These are phyloP conservation scores for Molossus molossus DNA, from an alignment of 2,797 vertebrate species.

Conservation along the genomic window DNA sequence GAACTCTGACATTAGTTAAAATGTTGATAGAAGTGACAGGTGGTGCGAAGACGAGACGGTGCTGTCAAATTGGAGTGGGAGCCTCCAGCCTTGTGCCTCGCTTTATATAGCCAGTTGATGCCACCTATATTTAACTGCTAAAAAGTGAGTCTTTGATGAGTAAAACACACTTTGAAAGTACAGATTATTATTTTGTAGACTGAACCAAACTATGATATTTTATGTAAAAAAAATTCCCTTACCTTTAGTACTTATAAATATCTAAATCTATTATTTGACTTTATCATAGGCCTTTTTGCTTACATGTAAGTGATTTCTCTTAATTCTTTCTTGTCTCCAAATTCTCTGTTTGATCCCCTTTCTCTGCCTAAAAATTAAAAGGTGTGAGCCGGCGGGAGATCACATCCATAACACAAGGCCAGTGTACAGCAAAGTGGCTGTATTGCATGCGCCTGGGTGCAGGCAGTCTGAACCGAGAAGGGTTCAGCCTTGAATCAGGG, in stretches of 20 bases:
- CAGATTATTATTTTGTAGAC: slow-evolving; percentile 35
- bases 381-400: too few relatives aligned
- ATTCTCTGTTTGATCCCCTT: slow-evolving; percentile 44
- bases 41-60: slow-evolving; percentile 85
- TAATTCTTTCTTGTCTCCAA: background rate
- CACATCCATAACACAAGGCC: too few relatives aligned
- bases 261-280: slow-evolving; percentile 46
- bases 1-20: slow-evolving; percentile 90
- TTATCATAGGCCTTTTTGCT: slow-evolving; percentile 37
- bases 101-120: slow-evolving; percentile 70
- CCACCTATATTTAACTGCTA: slow-evolving; percentile 81
- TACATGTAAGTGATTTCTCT: background rate
- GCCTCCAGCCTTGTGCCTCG: slow-evolving; percentile 81
- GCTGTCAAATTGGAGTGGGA: slow-evolving; percentile 85
- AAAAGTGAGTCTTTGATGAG: slow-evolving; percentile 68
- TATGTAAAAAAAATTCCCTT: background rate
- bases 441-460: too few relatives aligned
- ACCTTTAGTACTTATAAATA: background rate
- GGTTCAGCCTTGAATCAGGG: too few relatives aligned
- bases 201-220: background rate
- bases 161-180: slow-evolving; percentile 63
- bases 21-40: slow-evolving; percentile 89
- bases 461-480: too few relatives aligned
- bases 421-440: too few relatives aligned
- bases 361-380: background rate